Evolutionary conservation across 2,888 invertebrate species (phyloP).

Genomic region (Dysmachus trigonus): DNA sequence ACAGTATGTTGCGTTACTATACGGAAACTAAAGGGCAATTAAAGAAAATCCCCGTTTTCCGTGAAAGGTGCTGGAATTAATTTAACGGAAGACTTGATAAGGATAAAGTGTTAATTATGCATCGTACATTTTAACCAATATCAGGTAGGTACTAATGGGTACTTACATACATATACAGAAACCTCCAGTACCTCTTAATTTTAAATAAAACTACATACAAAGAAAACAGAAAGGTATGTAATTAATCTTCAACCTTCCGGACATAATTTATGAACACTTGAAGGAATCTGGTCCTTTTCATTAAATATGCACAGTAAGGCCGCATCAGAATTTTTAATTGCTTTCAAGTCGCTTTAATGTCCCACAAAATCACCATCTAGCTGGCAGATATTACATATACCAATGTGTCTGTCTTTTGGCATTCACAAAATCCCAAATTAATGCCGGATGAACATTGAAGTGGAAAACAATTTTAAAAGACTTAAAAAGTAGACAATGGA

Average conservation of each 20-base stretch:
- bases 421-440: background rate
- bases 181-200: background rate
- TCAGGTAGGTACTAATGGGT: background rate
- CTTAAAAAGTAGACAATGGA: background rate
- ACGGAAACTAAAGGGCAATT: background rate
- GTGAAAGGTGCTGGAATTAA: background rate
- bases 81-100: background rate
- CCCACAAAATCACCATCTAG: background rate
- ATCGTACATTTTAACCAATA: background rate
- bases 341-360: background rate
- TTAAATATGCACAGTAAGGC: background rate
- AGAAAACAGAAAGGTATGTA: background rate
- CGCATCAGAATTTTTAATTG: background rate
- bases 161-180: background rate
- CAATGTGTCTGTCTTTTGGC: background rate
- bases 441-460: background rate
- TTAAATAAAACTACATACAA: background rate
- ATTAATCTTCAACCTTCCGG: background rate
- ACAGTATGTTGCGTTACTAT: background rate
- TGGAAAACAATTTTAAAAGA: background rate
- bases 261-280: background rate
- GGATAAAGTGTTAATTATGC: background rate
- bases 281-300: background rate
- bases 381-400: background rate
- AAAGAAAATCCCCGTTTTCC: background rate